Percentiles rank a stretch among this genome's conserved stretches.
Evolutionary conservation across 2,113 vertebrate species (phyloP).

Genomic region (Orthochromis malagaraziensis): DNA sequence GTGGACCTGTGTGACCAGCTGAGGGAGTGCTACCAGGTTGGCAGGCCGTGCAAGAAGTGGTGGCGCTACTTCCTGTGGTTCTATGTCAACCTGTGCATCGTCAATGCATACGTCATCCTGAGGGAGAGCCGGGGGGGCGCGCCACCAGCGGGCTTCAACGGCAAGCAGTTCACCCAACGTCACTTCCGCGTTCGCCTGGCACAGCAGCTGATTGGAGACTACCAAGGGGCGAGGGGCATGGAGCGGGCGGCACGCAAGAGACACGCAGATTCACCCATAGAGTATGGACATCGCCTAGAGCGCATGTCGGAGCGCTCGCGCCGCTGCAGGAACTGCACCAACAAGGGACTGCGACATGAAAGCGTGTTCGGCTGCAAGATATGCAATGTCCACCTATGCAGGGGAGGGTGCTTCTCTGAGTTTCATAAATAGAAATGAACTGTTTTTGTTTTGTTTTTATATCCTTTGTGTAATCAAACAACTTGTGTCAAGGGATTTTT

Average conservation of each 20-base stretch:
- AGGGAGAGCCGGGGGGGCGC: slow-evolving; percentile 68
- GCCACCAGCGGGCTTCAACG: slow-evolving; percentile 68
- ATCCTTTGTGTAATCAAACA: slow-evolving; percentile 53
- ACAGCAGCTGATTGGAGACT: slow-evolving; percentile 78
- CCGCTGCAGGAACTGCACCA: slow-evolving; percentile 77
- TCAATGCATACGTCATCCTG: slow-evolving; percentile 74
- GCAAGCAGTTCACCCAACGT: slow-evolving; percentile 77
- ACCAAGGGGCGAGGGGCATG: slow-evolving; percentile 75
- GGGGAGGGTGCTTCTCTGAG: slow-evolving; percentile 78
- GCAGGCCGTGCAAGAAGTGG: slow-evolving; percentile 76
- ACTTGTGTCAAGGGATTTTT: slow-evolving; percentile 52
- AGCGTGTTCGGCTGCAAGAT: slow-evolving; percentile 80
- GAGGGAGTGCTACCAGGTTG: slow-evolving; percentile 77
- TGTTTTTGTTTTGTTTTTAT: slow-evolving; percentile 43
- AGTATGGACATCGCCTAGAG: slow-evolving; percentile 79
- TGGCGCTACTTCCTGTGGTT: slow-evolving; percentile 82
- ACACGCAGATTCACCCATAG: slow-evolving; percentile 75
- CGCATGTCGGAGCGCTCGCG: slow-evolving; percentile 79
- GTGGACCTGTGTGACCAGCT: slow-evolving; percentile 78
- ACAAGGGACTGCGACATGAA: slow-evolving; percentile 76
- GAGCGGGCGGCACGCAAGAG: slow-evolving; percentile 75
- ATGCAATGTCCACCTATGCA: slow-evolving; percentile 79
- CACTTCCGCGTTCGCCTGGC: slow-evolving; percentile 77
- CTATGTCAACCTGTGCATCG: slow-evolving; percentile 77
- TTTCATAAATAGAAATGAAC: slow-evolving; percentile 75